Evolutionary conservation across 1,140 invertebrate genomes (phyloP).

Genomic region (Periplaneta americana): DNA sequence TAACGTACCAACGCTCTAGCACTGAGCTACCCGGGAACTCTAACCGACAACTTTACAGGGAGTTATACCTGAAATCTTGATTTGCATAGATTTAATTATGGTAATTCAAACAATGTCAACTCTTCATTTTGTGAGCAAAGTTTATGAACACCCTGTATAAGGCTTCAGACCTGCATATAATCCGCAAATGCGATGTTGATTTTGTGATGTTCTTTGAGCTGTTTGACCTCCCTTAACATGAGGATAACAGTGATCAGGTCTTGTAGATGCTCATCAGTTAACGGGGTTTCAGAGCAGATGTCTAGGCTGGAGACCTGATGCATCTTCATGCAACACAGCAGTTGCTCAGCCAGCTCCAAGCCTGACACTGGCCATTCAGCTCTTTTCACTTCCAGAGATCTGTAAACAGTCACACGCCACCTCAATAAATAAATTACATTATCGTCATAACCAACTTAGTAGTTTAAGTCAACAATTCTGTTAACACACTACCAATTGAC

Average conservation of each 20-base stretch:
- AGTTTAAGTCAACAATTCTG: no score
- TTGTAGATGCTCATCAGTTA: neutral
- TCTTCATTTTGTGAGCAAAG: no score
- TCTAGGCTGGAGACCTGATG: neutral
- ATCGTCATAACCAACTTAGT: no score
- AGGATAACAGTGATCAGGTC: neutral
- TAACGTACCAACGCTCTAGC: no score
- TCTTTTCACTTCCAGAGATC: conserved; percentile 29
- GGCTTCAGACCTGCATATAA: neutral
- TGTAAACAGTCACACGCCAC: neutral
- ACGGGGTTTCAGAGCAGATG: neutral
- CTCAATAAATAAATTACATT: no score
- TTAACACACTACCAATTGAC: no score
- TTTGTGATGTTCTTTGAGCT: conserved; percentile 32
- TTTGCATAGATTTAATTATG: no score
- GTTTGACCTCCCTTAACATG: neutral
- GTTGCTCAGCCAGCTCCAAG: conserved; percentile 29
- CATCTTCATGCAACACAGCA: conserved; percentile 17
- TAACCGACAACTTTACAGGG: no score
- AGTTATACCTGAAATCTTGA: no score
- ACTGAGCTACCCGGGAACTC: no score
- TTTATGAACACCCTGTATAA: no score
- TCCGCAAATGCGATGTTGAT: conserved; percentile 16
- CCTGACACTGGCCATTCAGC: conserved; percentile 33
- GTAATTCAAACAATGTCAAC: no score